Conservation (phyloP, 2,113 vertebrate species). For the Xenopus laevis region DNA sequence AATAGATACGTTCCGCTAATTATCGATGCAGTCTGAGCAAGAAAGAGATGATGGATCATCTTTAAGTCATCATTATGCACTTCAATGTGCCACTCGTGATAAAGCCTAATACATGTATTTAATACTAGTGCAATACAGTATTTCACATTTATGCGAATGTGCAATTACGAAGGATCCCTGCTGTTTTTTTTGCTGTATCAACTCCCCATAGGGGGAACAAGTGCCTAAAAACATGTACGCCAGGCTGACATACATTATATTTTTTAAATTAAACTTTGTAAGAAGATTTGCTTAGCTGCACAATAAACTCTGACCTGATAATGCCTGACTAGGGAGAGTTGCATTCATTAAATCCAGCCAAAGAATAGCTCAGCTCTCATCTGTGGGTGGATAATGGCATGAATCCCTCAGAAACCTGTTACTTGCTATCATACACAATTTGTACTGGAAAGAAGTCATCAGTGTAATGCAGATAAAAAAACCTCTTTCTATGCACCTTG, state of each 20-base stretch:
- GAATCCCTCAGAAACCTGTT: slow-evolving; percentile 6
- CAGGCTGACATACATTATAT: not conserved
- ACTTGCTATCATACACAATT: slow-evolving; percentile 1
- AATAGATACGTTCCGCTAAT: no score
- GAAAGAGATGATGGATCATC: no score
- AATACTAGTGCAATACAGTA: no score
- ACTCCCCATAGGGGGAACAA: not conserved
- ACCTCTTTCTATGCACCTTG: not conserved
- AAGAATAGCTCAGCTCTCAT: slow-evolving; percentile 7
- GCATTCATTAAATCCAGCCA: slow-evolving; percentile 12
- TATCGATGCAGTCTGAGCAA: no score
- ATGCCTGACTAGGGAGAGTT: not conserved
- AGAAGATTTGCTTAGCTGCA: not conserved
- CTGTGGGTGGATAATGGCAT: slow-evolving; percentile 8
- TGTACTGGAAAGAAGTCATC: not conserved
- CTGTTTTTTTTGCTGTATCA: not conserved
- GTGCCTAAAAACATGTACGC: not conserved
- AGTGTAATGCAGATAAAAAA: slow-evolving; percentile 15
- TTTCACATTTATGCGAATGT: not conserved
- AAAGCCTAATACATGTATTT: no score
- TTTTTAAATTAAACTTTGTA: not conserved
- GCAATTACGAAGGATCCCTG: slow-evolving; percentile 10
- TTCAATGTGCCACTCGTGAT: no score
- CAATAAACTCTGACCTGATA: slow-evolving; percentile 12
- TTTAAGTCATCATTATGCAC: no score